Base-by-base conservation (phyloP, 2,888 invertebrate genomes). In the Coelinius sp. region DNA sequence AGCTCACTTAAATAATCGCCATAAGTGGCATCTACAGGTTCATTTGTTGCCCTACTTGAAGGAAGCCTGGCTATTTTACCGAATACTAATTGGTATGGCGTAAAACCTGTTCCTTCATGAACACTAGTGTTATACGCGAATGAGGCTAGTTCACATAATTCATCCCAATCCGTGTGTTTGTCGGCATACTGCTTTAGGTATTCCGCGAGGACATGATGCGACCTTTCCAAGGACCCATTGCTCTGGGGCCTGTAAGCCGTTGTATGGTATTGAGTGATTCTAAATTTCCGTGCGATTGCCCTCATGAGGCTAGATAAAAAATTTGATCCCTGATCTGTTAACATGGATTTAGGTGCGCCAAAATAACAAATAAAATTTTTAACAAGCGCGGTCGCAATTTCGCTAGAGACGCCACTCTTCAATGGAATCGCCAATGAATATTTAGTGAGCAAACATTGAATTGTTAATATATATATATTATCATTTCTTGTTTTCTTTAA, bases 71-170 rank as follows among this genome's bases (percentile, higher is more conserved):
- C 74, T 35, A 49, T 12, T 25, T 65, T 65, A 0, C 76, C 76
- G 6, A 75, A 75, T 8, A 78, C 74, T 27, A 79, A 38, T 7
- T 79, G 73, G 31, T 73, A 65, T 0, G 77, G 75, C 0, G 76
- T 71, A 14, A 56, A 74, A 8, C 74, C 69, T 6, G 76, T 76
- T 0, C 73, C 68, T 10, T 75, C 72, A 49, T 76, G 75, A n/a
- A 52, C 46, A 38, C 31, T 31, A 7, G 31, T 31, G 5, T 31
- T 31, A 31, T 31, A 31, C 7, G 74, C 75, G 17, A 76, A 76
- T 65, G 71, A 73, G 1, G 75, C 74, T 56, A 73, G 31, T 3
- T 73, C 67, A 8, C 73, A 20, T 25, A 52, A 73, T 27, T 71
- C 63, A 49, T 74, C 73, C 74, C 74, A 70, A 5, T 74, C 68